These are phyloP conservation scores for Oostethus manadensis DNA, from an alignment of 2,113 vertebrate genomes.

Conservation along the genomic window DNA sequence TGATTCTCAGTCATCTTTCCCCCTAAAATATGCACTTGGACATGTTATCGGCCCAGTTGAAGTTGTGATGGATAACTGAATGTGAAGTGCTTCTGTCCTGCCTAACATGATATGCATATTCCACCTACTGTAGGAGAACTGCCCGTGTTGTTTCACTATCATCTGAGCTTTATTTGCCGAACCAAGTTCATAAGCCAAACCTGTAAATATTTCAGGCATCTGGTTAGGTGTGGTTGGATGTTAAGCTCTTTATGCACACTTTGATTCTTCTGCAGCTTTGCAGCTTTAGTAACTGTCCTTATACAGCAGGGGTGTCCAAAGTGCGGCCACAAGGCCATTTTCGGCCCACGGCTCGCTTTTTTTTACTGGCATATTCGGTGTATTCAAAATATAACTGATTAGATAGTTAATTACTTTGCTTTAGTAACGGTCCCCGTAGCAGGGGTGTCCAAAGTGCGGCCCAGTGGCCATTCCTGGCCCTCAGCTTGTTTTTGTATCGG, in stretches of 20 bases:
- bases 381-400: no score
- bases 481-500: no score
- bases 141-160: conserved; percentile 32
- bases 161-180: conserved; percentile 17
- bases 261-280: conserved; percentile 22
- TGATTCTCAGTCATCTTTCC: conserved; percentile 32
- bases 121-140: conserved; percentile 51
- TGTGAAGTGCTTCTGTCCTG: conserved; percentile 44
- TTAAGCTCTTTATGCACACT: conserved; percentile 12
- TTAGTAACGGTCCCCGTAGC: no score
- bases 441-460: no score
- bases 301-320: no score
- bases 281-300: neutral
- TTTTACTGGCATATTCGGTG: no score
- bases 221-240: conserved; percentile 1
- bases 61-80: conserved; percentile 27
- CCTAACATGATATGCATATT: conserved; percentile 44
- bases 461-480: no score
- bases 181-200: neutral
- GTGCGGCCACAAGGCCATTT: no score
- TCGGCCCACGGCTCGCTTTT: no score
- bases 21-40: conserved; percentile 23
- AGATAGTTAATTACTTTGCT: no score
- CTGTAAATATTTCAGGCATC: conserved; percentile 49
- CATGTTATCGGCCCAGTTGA: neutral